These are phyloP conservation scores for Austrolebias charrua DNA, from an alignment of 2,797 vertebrate species.

Conservation along the genomic window DNA sequence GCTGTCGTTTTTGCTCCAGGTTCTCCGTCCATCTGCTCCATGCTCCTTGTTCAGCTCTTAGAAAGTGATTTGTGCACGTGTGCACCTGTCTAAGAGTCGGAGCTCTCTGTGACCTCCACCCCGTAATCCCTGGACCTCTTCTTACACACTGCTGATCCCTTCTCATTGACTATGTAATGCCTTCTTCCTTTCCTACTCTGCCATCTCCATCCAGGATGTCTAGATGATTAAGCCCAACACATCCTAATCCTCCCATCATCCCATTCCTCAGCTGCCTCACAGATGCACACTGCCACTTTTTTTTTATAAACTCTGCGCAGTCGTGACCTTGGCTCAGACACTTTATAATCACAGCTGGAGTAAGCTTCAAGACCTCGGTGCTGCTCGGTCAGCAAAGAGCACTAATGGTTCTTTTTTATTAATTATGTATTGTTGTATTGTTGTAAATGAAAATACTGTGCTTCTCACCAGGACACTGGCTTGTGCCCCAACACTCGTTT, in stretches of 20 bases:
- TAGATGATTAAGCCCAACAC: slow-evolving; percentile 66
- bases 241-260: slow-evolving; percentile 68
- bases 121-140: slow-evolving; percentile 67
- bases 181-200: slow-evolving; percentile 49
- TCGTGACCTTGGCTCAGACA: slow-evolving; percentile 38
- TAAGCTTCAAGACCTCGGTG: slow-evolving; percentile 27
- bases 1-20: slow-evolving; percentile 38
- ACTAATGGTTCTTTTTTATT: slow-evolving; percentile 16
- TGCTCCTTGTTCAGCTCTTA: slow-evolving; percentile 15
- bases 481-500: background rate
- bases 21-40: slow-evolving; percentile 35
- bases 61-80: slow-evolving; percentile 50
- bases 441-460: background rate
- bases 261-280: slow-evolving; percentile 42
- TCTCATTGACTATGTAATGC: slow-evolving; percentile 52
- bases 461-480: slow-evolving; percentile 8
- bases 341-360: slow-evolving; percentile 40
- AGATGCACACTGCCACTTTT: slow-evolving; percentile 52
- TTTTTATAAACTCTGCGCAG: slow-evolving; percentile 26
- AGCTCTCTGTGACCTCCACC: slow-evolving; percentile 52
- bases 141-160: slow-evolving; percentile 65
- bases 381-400: slow-evolving; percentile 32
- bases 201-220: slow-evolving; percentile 57
- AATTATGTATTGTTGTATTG: slow-evolving; percentile 35
- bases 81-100: slow-evolving; percentile 38